Base-by-base conservation (phyloP, 2,888 invertebrate genomes). In the Conchocele bisecta region DNA sequence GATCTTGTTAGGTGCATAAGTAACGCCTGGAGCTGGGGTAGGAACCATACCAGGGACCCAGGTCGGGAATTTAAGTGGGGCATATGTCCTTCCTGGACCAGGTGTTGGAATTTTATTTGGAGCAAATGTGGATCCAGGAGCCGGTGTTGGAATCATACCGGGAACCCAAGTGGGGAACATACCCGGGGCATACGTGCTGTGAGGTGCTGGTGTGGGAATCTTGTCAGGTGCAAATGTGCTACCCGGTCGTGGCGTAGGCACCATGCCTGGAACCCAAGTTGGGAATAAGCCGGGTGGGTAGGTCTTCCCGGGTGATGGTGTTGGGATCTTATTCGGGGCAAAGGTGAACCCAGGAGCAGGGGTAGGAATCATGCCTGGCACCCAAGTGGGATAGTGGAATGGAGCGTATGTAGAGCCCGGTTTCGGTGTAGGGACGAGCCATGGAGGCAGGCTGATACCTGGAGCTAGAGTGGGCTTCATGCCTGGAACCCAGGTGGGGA, bases 351-450 rank as follows among this genome's bases (percentile, higher is more conserved):
- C 77, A 56, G 75, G 75, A 13, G 54, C 72, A 54, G 72, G 75
- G 48, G 75, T 80, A 42, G 74, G 76, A 11, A 74, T 53, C 57
- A 71, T 71, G 42, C 72, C 77, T 70, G 80, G 80, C 50, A 80
- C 65, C 58, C 64, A 75, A 26, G 76, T 76, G 66, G 76, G 76
- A 39, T 61, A 73, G 20, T 60, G 42, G 39, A 60, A 58, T 46
- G 82, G 82, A 15, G 79, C 73, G 59, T 77, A 74, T 20, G 82
- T 79, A 13, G 66, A 69, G n/a, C 80, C 80, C 54, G 64, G 64
- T 15, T 72, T 74, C 46, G 79, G 75, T 29, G 81, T 82, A 60
- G 82, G 81, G 17, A 73, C 51, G 33, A 73, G 50, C 53, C 75
- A 64, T 37, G 81, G 79, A 31, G 70, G 68, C 37, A 41, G 75